phyloP scores from a whole-genome alignment of 2,888 invertebrate species.

The Ypsolopha scabrella region DNA sequence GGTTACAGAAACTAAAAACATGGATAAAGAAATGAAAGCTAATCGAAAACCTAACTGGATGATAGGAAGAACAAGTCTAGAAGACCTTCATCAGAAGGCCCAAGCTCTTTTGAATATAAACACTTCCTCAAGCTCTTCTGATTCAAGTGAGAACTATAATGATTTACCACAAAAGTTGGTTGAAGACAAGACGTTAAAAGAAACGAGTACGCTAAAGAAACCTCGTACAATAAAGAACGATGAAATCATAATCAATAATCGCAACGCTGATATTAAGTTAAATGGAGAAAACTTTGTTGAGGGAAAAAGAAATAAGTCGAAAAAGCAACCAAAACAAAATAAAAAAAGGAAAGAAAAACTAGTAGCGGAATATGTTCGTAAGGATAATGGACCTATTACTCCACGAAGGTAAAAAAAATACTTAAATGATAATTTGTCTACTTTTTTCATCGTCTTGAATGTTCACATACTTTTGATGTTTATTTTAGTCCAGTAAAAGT shows the following conservation, averaged over 20 bases:
- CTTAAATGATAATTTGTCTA: too few species aligned
- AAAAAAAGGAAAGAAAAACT: slow-evolving; percentile 12
- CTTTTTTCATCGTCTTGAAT: background rate
- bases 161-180: background rate
- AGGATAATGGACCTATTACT: slow-evolving; percentile 12
- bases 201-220: background rate
- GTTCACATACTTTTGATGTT: background rate
- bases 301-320: background rate
- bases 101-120: slow-evolving; percentile 47
- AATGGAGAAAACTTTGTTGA: background rate
- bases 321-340: slow-evolving; percentile 8
- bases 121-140: slow-evolving; percentile 37
- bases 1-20: slow-evolving; percentile 3
- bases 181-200: background rate
- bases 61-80: slow-evolving; percentile 32
- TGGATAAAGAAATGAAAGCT: slow-evolving; percentile 9
- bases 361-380: background rate
- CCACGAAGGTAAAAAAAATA: slow-evolving; percentile 16
- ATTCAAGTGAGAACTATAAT: slow-evolving; percentile 21
- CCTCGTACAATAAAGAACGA: background rate
- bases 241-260: background rate
- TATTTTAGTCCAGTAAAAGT: slow-evolving; percentile 46
- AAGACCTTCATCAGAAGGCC: slow-evolving; percentile 51
- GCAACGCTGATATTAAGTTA: background rate
- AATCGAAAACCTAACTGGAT: slow-evolving; percentile 18